Base-by-base conservation (phyloP, 92 coral and sea anemone genomes). In the Plumapathes pennacea region DNA sequence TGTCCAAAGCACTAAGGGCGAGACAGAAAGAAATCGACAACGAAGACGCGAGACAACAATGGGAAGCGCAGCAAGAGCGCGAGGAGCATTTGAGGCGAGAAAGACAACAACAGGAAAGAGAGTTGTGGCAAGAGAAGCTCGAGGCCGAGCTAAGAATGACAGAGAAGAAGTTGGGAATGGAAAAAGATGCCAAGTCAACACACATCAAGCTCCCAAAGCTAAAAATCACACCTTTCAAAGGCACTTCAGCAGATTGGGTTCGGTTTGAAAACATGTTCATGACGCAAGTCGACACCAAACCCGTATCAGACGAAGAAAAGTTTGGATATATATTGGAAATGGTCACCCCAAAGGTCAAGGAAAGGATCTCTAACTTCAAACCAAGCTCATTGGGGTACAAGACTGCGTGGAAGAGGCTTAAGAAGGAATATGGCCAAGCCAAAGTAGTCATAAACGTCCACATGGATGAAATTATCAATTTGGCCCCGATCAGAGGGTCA, bases 211-310 rank as follows among this genome's bases (percentile, higher is more conserved):
- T 73, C 25, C 72, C 70, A 20, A 46, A 48, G 43, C 22, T 61
- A 2, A 72, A 46, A 54, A 72, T 72, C 33, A 26, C 66, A 3
- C 64, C 72, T 1, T 82, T 82, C 52, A 68, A 68, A 13, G 89
- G 86, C 0, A 80, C 76, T 3, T 28, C 89, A 2, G 47, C 55
- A 7, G 84, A 75, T 38, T 83, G 80, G 80, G 64, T 77, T 18
- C 32, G 77, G 19, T 82, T 82, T 42, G 74, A 69, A 39, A 82
- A 76, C 42, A 76, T 69, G 80, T 76, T 82, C 33, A 13, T 67
- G 3, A 51, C 79, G 13, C 89, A 82, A 54, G 50, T 82, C 42
- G 54, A 72, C 51, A 41, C 22, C 22, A 39, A 54, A 46, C 62
- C 69, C 0, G 60, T 85, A 2, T 37, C 59, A 8, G 71, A 32